Conservation (phyloP, 2,888 invertebrate species). For the Labia minor region DNA sequence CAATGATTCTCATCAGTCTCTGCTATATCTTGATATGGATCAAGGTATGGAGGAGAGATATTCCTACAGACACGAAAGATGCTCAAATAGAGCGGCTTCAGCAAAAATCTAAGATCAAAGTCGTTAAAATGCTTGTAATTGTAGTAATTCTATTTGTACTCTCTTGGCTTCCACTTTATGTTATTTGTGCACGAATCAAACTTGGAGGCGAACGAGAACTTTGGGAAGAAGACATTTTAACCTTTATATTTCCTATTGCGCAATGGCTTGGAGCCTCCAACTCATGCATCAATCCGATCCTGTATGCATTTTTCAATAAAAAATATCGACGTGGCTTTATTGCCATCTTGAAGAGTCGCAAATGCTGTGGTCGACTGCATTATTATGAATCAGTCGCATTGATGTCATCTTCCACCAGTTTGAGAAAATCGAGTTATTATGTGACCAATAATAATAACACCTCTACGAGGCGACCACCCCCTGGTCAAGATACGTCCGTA, state of each 20-base stretch:
- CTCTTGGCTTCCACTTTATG: slow-evolving; percentile 86
- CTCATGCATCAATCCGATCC: slow-evolving; percentile 88
- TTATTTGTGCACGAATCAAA: slow-evolving; percentile 78
- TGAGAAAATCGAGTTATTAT: slow-evolving; percentile 75
- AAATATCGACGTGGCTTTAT: slow-evolving; percentile 85
- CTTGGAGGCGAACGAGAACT: slow-evolving; percentile 61
- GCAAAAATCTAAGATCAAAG: slow-evolving; percentile 84
- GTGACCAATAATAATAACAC: slow-evolving; percentile 55
- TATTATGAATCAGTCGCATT: slow-evolving; percentile 79
- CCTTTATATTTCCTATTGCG: slow-evolving; percentile 73
- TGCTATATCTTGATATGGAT: slow-evolving; percentile 90
- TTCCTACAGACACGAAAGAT: slow-evolving; percentile 83
- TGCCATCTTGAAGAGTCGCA: slow-evolving; percentile 73
- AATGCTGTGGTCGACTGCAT: slow-evolving; percentile 72
- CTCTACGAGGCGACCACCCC: slow-evolving; percentile 36
- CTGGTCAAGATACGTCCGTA: slow-evolving; percentile 41
- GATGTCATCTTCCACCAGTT: slow-evolving; percentile 68
- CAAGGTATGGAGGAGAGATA: slow-evolving; percentile 75
- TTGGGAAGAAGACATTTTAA: slow-evolving; percentile 70
- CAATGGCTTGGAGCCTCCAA: slow-evolving; percentile 91
- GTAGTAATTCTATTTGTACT: slow-evolving; percentile 87
- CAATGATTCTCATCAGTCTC: slow-evolving; percentile 79
- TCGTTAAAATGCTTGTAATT: slow-evolving; percentile 86
- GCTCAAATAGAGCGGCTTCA: slow-evolving; percentile 86
- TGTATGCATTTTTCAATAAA: slow-evolving; percentile 91